phyloP scores from a whole-genome alignment of 2,113 vertebrate species.

The Ranitomeya imitator region DNA sequence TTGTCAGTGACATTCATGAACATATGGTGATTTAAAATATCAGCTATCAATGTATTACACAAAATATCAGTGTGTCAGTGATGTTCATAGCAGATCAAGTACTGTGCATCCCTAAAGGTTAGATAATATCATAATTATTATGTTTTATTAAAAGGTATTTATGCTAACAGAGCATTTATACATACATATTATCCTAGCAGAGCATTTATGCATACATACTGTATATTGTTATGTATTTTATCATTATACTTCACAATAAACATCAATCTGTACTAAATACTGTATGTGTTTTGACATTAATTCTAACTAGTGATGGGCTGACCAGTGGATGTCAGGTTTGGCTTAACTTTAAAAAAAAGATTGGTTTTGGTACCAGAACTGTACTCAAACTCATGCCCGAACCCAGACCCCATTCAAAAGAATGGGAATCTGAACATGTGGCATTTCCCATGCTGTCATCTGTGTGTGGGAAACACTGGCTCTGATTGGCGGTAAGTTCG shows the following conservation, averaged over 20 bases:
- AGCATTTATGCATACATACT: neutral
- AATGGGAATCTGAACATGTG: no score
- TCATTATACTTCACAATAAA: neutral
- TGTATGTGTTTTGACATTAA: neutral
- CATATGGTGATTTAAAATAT: slow-evolving; percentile 53
- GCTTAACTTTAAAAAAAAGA: no score
- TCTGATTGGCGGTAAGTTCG: no score
- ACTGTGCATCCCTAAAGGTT: slow-evolving; percentile 32
- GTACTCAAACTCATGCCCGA: no score
- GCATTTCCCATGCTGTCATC: no score
- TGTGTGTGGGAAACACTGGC: no score
- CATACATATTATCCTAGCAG: neutral
- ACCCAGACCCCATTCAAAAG: no score
- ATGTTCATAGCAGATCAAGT: slow-evolving; percentile 26
- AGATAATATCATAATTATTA: neutral
- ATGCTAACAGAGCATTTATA: neutral
- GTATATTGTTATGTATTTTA: neutral
- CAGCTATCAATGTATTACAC: slow-evolving; percentile 28
- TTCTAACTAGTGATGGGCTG: neutral
- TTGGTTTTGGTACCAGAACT: no score
- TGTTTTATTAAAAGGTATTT: neutral
- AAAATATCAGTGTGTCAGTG: slow-evolving; percentile 47
- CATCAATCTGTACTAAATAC: neutral
- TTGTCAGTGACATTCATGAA: slow-evolving; percentile 53
- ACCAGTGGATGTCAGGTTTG: no score